phyloP scores from a whole-genome alignment of 2,888 invertebrate genomes.

The Cephus sareptanus region DNA sequence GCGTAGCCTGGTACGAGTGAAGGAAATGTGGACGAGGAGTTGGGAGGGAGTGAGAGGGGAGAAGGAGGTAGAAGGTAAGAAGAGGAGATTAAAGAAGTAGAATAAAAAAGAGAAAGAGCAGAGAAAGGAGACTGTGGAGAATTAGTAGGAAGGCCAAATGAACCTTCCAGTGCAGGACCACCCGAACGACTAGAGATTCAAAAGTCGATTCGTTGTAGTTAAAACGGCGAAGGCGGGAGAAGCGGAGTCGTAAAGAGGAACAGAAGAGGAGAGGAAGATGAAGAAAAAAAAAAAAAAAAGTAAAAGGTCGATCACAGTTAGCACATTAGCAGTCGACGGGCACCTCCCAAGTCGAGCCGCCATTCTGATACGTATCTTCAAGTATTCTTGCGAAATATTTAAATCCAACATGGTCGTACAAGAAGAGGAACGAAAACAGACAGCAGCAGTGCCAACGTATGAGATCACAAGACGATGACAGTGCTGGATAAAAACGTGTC shows the following conservation, averaged over 20 bases:
- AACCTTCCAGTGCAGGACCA: not conserved
- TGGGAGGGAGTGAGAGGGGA: constrained; percentile 24
- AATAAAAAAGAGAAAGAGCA: not conserved
- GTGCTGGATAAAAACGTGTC: constrained; percentile 2
- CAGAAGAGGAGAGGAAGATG: not conserved
- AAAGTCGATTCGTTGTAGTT: not conserved
- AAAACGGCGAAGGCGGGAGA: not conserved
- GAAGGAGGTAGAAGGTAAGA: constrained; percentile 41
- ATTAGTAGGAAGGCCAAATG: not conserved
- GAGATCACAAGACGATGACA: not conserved
- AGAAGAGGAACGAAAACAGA: not conserved
- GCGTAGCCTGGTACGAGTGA: not conserved
- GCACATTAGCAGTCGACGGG: constrained; percentile 5
- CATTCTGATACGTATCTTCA: constrained; percentile 1
- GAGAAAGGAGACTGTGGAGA: not conserved
- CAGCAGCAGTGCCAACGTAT: not conserved
- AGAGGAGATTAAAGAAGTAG: not conserved
- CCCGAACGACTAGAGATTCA: not conserved
- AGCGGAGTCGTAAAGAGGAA: not conserved
- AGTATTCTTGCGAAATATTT: constrained; percentile 4
- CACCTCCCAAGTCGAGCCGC: not conserved
- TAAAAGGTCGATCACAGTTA: not conserved
- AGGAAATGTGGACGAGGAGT: not conserved
- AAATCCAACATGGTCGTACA: not conserved
- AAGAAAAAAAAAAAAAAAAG: not conserved